phyloP scores from a whole-genome alignment of 2,888 invertebrate species.

The Pocota personata region DNA sequence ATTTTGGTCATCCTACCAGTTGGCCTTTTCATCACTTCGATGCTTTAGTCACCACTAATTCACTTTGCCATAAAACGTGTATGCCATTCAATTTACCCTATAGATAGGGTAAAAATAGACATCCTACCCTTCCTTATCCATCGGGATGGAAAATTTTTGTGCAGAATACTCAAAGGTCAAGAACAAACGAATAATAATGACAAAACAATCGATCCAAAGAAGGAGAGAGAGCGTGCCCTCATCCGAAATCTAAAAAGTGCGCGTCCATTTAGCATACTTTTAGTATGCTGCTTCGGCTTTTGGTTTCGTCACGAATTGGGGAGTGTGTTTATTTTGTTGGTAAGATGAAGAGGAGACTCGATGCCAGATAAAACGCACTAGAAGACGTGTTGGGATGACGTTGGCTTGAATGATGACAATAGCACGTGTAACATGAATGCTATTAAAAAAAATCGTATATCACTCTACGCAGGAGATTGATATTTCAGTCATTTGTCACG shows the following conservation, averaged over 20 bases:
- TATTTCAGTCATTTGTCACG: conserved; percentile 1
- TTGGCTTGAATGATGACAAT: not conserved
- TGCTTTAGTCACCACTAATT: not conserved
- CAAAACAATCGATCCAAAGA: not conserved
- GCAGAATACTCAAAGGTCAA: not conserved
- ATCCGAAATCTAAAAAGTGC: not conserved
- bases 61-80: not conserved
- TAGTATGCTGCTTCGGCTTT: too few relatives aligned
- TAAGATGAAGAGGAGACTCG: not conserved
- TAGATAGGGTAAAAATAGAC: not conserved
- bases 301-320: not conserved
- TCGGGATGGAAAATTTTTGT: not conserved
- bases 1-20: too few relatives aligned
- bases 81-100: not conserved
- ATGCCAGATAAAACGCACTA: not conserved
- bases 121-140: not conserved
- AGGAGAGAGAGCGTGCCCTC: not conserved
- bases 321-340: not conserved
- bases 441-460: not conserved
- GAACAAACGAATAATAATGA: not conserved
- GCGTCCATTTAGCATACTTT: not conserved
- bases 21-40: not conserved
- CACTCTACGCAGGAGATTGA: not conserved
- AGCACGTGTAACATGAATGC: not conserved
- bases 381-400: not conserved